Evolutionary conservation across 2,888 invertebrate species (phyloP).

Genomic region (Lasius fuliginosus): DNA sequence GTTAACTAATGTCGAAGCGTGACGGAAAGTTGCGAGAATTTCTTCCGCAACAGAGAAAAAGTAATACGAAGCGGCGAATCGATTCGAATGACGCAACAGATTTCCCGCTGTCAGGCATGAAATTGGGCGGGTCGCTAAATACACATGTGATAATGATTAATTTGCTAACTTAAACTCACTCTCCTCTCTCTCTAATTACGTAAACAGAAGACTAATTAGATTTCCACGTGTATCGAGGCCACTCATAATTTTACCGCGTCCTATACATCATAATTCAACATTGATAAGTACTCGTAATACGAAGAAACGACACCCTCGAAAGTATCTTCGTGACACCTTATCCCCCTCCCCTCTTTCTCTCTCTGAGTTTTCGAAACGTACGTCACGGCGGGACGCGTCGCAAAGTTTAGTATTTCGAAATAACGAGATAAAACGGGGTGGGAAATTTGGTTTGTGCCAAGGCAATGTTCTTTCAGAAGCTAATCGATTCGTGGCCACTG

Average conservation of each 20-base stretch:
- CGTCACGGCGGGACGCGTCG: not conserved
- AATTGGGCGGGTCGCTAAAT: constrained; percentile 1
- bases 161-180: constrained; percentile 1
- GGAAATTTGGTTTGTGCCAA: constrained; percentile 45
- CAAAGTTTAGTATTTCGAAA: constrained; percentile 38
- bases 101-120: not conserved
- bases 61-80: not conserved
- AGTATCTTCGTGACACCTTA: not conserved
- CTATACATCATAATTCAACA: not conserved
- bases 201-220: constrained; percentile 27
- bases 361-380: not conserved
- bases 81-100: constrained; percentile 2
- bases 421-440: constrained; percentile 51
- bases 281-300: not conserved
- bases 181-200: not conserved
- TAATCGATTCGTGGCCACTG: constrained; percentile 65
- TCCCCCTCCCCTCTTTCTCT: not conserved
- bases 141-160: not conserved
- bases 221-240: not conserved
- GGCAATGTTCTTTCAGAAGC: constrained; percentile 38
- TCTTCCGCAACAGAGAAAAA: not conserved
- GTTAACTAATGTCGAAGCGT: constrained; percentile 35
- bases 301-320: not conserved
- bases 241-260: not conserved
- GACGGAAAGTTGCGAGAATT: constrained; percentile 10